phyloP scores from a whole-genome alignment of 2,888 invertebrate genomes.

The Ichneumoninae sp. region DNA sequence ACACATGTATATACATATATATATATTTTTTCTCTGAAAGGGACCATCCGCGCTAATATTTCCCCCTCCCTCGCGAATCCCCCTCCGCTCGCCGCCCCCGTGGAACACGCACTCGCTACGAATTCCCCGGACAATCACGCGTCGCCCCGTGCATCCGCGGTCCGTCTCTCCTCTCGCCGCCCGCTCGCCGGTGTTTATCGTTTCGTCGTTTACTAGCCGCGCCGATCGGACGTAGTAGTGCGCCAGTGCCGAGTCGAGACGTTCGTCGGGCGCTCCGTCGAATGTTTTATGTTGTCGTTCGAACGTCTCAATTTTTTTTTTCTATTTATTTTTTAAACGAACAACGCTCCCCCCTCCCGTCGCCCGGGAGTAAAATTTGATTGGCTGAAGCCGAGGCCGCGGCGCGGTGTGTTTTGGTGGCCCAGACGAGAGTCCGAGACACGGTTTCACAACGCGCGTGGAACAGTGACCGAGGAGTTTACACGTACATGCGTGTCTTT shows the following conservation, averaged over 20 bases:
- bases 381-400: not conserved
- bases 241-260: slow-evolving; percentile 8
- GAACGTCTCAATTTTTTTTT: not conserved
- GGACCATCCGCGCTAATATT: slow-evolving; percentile 16
- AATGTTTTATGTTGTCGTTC: no score
- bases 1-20: not conserved
- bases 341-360: not conserved
- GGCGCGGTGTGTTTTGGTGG: slow-evolving; percentile 22
- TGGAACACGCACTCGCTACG: slow-evolving; percentile 28
- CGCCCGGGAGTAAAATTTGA: not conserved
- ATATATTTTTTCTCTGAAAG: slow-evolving; percentile 21
- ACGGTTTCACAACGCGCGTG: slow-evolving; percentile 27
- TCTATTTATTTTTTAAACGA: not conserved
- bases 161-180: not conserved
- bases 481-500: not conserved
- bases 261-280: not conserved
- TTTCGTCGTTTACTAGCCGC: not conserved
- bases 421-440: slow-evolving; percentile 21
- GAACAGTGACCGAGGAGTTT: slow-evolving; percentile 11
- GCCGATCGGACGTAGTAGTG: slow-evolving; percentile 14
- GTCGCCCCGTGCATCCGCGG: slow-evolving; percentile 20
- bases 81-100: not conserved
- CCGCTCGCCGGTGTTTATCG: slow-evolving; percentile 9
- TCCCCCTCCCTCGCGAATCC: not conserved
- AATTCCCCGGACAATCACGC: slow-evolving; percentile 50